These are phyloP conservation scores for Periphyllus acericola DNA, from an alignment of 2,888 invertebrate species.

Conservation along the genomic window DNA sequence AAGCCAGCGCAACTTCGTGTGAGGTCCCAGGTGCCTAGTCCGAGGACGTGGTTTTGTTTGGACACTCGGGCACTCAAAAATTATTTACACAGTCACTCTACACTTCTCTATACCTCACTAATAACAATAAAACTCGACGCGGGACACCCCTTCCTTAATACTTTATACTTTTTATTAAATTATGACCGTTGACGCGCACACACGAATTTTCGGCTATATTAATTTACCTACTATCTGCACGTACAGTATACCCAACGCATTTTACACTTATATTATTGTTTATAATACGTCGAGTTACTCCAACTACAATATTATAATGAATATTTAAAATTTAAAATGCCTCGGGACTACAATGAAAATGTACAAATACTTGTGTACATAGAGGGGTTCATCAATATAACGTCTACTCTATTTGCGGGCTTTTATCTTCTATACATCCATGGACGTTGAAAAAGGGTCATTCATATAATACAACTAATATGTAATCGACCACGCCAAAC, in stretches of 20 bases:
- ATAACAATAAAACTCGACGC: constrained; percentile 56
- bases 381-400: background rate
- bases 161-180: constrained; percentile 45
- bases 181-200: constrained; percentile 18
- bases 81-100: constrained; percentile 61
- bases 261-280: background rate
- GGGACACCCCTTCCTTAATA: constrained; percentile 35
- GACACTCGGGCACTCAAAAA: constrained; percentile 57
- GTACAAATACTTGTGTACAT: background rate
- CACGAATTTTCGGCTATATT: constrained; percentile 18
- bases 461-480: constrained; percentile 40
- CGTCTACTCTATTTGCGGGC: constrained; percentile 10
- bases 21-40: constrained; percentile 51
- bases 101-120: constrained; percentile 51
- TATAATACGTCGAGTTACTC: background rate
- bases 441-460: constrained; percentile 9
- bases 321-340: background rate
- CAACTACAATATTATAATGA: background rate
- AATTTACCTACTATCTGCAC: constrained; percentile 21
- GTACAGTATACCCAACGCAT: background rate
- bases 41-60: constrained; percentile 53
- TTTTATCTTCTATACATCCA: constrained; percentile 32
- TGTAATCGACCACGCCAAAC: constrained; percentile 44
- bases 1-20: constrained; percentile 52
- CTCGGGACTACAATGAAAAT: background rate